Percentiles rank a stretch among this genome's conserved stretches.
These are phyloP conservation scores for Callimorpha dominula DNA, from an alignment of 2,888 invertebrate species.

Conservation along the genomic window DNA sequence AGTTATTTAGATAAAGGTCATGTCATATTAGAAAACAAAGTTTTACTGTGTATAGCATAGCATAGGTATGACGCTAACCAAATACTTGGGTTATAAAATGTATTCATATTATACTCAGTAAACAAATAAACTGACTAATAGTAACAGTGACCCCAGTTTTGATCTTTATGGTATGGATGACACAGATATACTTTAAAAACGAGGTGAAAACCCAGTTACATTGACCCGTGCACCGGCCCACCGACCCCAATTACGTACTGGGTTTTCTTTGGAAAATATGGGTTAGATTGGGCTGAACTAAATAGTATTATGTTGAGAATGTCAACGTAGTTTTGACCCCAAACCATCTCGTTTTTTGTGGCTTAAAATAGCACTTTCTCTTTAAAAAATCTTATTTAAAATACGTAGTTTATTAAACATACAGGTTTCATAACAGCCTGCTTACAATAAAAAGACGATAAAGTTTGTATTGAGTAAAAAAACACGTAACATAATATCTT, in stretches of 20 bases:
- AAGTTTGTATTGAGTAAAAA: neutral
- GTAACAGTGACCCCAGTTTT: neutral
- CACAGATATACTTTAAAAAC: conserved; percentile 14
- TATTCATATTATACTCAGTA: no score
- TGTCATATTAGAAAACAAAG: neutral
- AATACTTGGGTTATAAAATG: neutral
- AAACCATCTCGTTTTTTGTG: neutral
- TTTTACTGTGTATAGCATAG: neutral
- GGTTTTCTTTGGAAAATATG: conserved; percentile 15
- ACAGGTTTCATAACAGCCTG: neutral
- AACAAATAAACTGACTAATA: neutral
- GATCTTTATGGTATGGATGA: conserved; percentile 5
- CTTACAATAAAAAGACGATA: conserved; percentile 1
- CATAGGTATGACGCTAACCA: neutral
- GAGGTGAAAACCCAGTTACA: conserved; percentile 20
- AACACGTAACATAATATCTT: conserved; percentile 11
- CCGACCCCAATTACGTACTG: conserved; percentile 15
- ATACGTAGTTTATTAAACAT: neutral
- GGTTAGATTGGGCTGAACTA: conserved; percentile 9
- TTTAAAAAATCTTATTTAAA: neutral
- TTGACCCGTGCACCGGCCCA: conserved; percentile 14
- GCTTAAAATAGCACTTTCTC: neutral
- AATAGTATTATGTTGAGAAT: neutral
- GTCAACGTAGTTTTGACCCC: neutral
- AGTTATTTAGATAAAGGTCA: neutral